Evolutionary conservation across 2,888 invertebrate species (phyloP), one percentile per base, ranked within the genome.

Genomic region (Phrixothrix hirtus): DNA sequence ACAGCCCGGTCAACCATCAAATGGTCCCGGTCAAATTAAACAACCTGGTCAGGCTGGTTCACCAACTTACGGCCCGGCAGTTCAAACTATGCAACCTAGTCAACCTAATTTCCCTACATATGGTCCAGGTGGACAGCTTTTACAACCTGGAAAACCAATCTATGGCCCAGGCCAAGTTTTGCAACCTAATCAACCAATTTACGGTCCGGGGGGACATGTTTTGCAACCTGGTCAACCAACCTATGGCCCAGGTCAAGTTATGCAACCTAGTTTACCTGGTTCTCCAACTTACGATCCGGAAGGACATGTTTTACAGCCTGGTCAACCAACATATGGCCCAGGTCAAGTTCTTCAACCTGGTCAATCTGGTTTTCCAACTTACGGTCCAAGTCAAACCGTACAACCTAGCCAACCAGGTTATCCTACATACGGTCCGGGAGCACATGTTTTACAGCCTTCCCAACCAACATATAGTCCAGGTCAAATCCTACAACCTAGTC

Each of bases 61-160:
- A 10, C 25, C 26, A 12, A 14, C 44, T 2, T 52, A 37, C 14
- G 46, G 38, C 3, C 10, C 15, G 5, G 47, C 46, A 17, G 29
- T 10, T 7, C 37, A 14, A 27, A 51, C 44, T n/a, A 55, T 35
- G 42, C 11, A 13, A 26, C 30, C 50, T 10, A 11, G 34, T 9
- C 26, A 32, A 32, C 56, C 57, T 7, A 60, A 59, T 43, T 25
- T 13, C 7, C 42, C 30, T 11, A 21, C 17, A 31, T 55, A 58
- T 42, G 10, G 29, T 15, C 49, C 34, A 1, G 35, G 52, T 48
- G 31, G 26, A 4, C 7, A 17, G n/a, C 26, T 25, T n/a, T 14
- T n/a, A 2, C 25, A 12, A 4, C 38, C 38, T 25, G 14, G 51
- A 3, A 13, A 13, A 3, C 32, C 14, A 3, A 32, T 12, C 10